These are phyloP conservation scores for Leptinotarsa rubiginosa DNA, from an alignment of 2,888 invertebrate genomes.

Conservation along the genomic window DNA sequence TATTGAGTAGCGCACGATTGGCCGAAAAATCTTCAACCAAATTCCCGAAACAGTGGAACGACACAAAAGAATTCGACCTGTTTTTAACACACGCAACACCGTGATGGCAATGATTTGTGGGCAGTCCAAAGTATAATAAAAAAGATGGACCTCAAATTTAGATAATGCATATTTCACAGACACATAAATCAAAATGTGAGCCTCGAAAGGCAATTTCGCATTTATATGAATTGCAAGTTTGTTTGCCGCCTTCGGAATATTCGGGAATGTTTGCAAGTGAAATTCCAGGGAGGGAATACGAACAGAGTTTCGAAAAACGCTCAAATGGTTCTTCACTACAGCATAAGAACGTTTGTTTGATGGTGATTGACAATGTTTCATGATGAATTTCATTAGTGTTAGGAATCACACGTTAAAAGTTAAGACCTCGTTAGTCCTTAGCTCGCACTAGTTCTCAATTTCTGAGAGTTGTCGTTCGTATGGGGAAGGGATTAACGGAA, in stretches of 20 bases:
- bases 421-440: no score
- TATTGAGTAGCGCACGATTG: no score
- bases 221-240: slow-evolving; percentile 43
- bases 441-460: no score
- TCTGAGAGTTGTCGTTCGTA: no score
- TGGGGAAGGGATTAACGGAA: no score
- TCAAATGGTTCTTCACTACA: background rate
- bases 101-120: slow-evolving; percentile 63
- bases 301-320: background rate
- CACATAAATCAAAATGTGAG: slow-evolving; percentile 64
- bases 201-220: slow-evolving; percentile 63
- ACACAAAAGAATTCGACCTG: slow-evolving; percentile 33
- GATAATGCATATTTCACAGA: slow-evolving; percentile 67
- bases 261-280: slow-evolving; percentile 6
- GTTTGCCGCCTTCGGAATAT: slow-evolving; percentile 34
- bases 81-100: slow-evolving; percentile 55
- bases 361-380: no score
- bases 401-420: no score
- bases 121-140: slow-evolving; percentile 64
- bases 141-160: slow-evolving; percentile 66
- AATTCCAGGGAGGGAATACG: background rate
- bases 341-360: no score
- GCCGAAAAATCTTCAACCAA: background rate
- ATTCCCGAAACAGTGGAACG: background rate
- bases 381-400: no score